Percentiles rank a stretch among this genome's conserved stretches.
Evolutionary conservation across 37 sponge, comb jelly and placozoan genomes (phyloP).

Genomic region (Ianthella basta): DNA sequence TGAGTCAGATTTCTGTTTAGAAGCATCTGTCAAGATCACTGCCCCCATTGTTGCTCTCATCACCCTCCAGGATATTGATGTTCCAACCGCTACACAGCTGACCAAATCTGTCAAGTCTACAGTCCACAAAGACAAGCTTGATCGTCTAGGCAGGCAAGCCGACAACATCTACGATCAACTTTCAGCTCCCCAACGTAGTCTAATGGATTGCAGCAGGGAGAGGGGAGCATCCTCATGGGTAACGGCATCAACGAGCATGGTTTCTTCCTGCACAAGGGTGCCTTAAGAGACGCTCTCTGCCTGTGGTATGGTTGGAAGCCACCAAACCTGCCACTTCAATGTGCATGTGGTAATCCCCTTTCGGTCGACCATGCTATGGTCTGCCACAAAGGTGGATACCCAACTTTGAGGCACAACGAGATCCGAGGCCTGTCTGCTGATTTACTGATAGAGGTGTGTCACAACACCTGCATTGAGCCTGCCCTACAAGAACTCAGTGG

Average conservation of each 20-base stretch:
- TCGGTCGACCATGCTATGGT: conserved; percentile 18
- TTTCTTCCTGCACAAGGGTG: too few relatives aligned
- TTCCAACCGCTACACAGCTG: neutral
- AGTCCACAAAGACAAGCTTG: neutral
- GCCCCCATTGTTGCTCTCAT: neutral
- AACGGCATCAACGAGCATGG: too few relatives aligned
- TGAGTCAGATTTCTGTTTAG: neutral
- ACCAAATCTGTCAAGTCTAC: neutral
- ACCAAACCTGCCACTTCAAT: neutral
- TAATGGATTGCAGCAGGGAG: neutral
- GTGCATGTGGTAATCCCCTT: conserved; percentile 16
- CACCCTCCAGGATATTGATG: neutral
- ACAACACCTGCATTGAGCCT: neutral
- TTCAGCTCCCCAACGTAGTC: neutral
- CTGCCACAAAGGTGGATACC: conserved; percentile 22
- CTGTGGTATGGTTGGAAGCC: neutral
- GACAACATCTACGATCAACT: neutral
- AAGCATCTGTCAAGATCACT: conserved; percentile 4
- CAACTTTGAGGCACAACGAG: conserved; percentile 9
- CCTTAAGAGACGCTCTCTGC: conserved; percentile 6
- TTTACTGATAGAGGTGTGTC: neutral
- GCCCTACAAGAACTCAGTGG: neutral
- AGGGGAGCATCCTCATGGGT: conserved; percentile 11
- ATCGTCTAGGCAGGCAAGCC: neutral
- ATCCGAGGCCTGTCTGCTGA: conserved; percentile 6